Conservation (phyloP, 2,888 invertebrate species). For the Philonicus albiceps region DNA sequence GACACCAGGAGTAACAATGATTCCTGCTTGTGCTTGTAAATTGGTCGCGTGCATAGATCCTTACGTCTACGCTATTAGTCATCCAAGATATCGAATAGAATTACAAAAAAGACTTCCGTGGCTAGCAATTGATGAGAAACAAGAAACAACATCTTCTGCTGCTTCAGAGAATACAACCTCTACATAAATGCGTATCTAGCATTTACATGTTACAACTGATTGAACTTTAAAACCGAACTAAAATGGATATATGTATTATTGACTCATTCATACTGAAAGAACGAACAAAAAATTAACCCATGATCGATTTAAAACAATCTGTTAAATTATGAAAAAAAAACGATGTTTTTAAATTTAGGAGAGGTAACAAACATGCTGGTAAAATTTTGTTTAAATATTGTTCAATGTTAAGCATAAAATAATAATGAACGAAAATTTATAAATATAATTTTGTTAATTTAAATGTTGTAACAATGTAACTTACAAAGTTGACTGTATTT, state of each 20-base stretch:
- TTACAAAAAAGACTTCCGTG: slow-evolving; percentile 81
- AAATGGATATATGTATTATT: neutral
- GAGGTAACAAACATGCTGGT: too few species aligned
- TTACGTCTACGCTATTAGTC: slow-evolving; percentile 89
- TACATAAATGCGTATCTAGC: neutral
- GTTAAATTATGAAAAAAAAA: too few species aligned
- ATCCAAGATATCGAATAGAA: slow-evolving; percentile 85
- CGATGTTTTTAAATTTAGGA: too few species aligned
- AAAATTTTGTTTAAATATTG: too few species aligned
- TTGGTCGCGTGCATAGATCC: slow-evolving; percentile 91
- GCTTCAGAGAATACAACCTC: slow-evolving; percentile 52
- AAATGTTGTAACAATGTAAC: too few species aligned
- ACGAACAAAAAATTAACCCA: too few species aligned
- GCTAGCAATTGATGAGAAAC: slow-evolving; percentile 72
- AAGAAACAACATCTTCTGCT: slow-evolving; percentile 67
- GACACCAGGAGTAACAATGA: slow-evolving; percentile 81
- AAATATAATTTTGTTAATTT: too few species aligned
- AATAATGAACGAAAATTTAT: too few species aligned
- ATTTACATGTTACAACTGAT: neutral
- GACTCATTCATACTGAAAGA: too few species aligned
- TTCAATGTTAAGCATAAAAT: too few species aligned
- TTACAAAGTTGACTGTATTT: too few species aligned
- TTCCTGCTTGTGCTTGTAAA: slow-evolving; percentile 87
- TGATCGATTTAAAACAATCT: too few species aligned
- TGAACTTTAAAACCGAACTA: neutral